phyloP scores from a whole-genome alignment of 2,113 vertebrate genomes.

The Motacilla tschutschensis region DNA sequence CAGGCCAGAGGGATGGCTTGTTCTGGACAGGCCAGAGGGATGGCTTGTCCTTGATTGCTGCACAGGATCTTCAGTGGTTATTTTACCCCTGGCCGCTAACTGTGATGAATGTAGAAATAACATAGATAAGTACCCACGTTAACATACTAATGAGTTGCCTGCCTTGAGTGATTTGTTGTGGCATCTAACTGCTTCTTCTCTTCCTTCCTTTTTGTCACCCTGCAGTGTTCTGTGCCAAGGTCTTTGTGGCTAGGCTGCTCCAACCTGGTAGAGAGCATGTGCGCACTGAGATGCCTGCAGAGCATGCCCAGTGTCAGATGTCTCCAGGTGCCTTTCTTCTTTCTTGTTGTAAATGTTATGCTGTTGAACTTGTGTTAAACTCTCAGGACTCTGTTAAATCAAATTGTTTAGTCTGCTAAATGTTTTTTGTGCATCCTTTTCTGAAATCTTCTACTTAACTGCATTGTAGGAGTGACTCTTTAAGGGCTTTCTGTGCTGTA shows the following conservation, averaged over 20 bases:
- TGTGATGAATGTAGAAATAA: conserved; percentile 35
- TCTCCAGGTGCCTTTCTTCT: conserved; percentile 98
- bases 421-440: conserved; percentile 79
- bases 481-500: conserved; percentile 37
- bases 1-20: neutral
- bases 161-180: conserved; percentile 81
- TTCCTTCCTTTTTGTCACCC: conserved; percentile 93
- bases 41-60: neutral
- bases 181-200: conserved; percentile 90
- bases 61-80: conserved; percentile 24
- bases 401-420: conserved; percentile 79
- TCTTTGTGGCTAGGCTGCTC: conserved; percentile 99
- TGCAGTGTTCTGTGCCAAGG: conserved; percentile 99
- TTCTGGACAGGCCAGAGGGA: neutral
- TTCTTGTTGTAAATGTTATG: conserved; percentile 88
- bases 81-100: conserved; percentile 33
- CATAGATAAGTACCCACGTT: conserved; percentile 57
- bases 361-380: conserved; percentile 81
- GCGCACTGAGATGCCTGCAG: conserved; percentile 99
- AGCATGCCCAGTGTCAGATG: conserved; percentile 99
- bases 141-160: conserved; percentile 79
- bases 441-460: conserved; percentile 64
- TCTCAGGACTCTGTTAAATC: conserved; percentile 79
- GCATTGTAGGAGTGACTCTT: conserved; percentile 47
- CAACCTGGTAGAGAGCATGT: conserved; percentile 99